Evolutionary conservation across 2,888 invertebrate genomes (phyloP).

Genomic region (Apodemia hepburni): DNA sequence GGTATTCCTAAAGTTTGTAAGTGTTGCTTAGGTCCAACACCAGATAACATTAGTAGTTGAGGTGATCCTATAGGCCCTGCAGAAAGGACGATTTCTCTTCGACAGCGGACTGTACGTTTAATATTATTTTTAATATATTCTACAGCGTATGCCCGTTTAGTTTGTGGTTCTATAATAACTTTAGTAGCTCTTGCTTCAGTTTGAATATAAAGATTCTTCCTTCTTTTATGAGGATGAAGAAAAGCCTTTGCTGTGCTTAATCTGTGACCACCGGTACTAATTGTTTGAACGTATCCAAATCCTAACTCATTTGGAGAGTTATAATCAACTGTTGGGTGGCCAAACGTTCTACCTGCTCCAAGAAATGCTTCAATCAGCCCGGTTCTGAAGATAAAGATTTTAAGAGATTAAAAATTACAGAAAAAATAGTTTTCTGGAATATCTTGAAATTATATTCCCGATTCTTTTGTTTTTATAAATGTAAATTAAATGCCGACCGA

Average conservation of each 20-base stretch:
- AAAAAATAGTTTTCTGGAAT: too few relatives aligned
- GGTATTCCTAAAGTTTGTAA: conserved; percentile 80
- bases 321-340: conserved; percentile 80
- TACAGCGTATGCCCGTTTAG: conserved; percentile 85
- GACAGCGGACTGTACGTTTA: conserved; percentile 78
- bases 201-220: conserved; percentile 82
- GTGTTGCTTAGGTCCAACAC: conserved; percentile 81
- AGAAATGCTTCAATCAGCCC: conserved; percentile 78
- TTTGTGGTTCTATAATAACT: conserved; percentile 68
- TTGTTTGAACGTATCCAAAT: conserved; percentile 74
- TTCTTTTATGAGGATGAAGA: conserved; percentile 79
- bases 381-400: conserved; percentile 53
- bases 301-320: conserved; percentile 83
- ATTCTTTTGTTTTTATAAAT: too few relatives aligned
- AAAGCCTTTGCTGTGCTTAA: conserved; percentile 85
- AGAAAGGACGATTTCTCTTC: conserved; percentile 90
- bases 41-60: conserved; percentile 95
- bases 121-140: conserved; percentile 81
- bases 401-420: too few relatives aligned
- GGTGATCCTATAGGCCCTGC: conserved; percentile 94
- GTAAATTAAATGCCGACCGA: too few relatives aligned
- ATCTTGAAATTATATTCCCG: too few relatives aligned
- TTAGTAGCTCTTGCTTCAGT: conserved; percentile 63
- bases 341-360: conserved; percentile 78
- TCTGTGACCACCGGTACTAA: conserved; percentile 81